Base-by-base conservation (phyloP, 2,797 vertebrate species). In the Remorina albescens region DNA sequence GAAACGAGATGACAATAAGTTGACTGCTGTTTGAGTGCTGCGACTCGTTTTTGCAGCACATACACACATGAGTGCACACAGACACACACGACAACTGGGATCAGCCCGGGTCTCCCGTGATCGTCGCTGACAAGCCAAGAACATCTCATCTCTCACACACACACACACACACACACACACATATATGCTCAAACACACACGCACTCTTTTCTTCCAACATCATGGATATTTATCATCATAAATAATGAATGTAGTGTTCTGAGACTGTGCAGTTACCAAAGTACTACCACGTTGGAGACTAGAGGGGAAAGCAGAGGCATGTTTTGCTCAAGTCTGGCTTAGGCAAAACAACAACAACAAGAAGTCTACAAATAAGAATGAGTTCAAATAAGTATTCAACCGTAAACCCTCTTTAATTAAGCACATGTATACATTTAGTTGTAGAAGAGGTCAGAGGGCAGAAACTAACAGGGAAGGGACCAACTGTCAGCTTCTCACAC, bases 231-330 rank as follows among this genome's bases (percentile, higher is more conserved):
- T 89, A 86, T 89, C 81, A 76, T 59, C 67, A 76, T 91, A 53
- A 88, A 90, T 92, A 88, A 89, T 92, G 67, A 84, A 91, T 84
- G 75, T 4, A 30, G 34, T 63, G 83, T 46, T 74, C 59, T 78
- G 83, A 70, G 70, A 78, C 77, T 64, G 67, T 70, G 71, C 8
- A 54, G 68, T 77, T 74, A 82, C 73, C 79, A 83, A 77, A 84
- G 85, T 80, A 70, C 74, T 67, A 76, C 62, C 72, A 58, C 18
- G 68, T 61, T 76, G 69, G 70, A 78, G 83, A 86, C 78, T 70
- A 83, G 67, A 69, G 59, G 47, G 46, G 60, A 83, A 65, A 58
- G 80, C 76, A 74, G 71, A 70, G 56, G 66, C 3, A 5, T 71
- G 74, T 78, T 82, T 77, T 53, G 62, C 57, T 57, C 53, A 64